phyloP scores from a whole-genome alignment of 2,113 vertebrate species.

The Apeltes quadracus region DNA sequence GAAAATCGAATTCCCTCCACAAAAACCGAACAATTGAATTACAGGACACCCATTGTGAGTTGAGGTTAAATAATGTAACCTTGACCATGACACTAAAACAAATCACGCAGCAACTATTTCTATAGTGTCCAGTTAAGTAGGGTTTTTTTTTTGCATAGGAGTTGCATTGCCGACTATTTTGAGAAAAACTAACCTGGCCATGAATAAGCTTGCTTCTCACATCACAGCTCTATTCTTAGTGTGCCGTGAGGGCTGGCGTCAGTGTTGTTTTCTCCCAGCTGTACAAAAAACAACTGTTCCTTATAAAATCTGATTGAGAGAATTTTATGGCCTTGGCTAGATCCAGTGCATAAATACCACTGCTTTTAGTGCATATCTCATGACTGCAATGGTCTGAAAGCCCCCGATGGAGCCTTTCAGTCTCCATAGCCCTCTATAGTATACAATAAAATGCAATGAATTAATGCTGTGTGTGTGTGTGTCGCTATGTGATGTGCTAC shows the following conservation, averaged over 20 bases:
- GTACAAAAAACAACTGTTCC: conserved; percentile 46
- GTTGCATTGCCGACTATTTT: background rate
- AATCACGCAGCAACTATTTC: background rate
- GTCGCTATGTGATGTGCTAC: conserved; percentile 13
- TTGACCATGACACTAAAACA: too few species aligned
- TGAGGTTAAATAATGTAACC: background rate
- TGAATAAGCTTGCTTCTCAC: conserved; percentile 43
- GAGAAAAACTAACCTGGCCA: background rate
- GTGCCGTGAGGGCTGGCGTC: conserved; percentile 46
- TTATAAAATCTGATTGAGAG: conserved; percentile 61
- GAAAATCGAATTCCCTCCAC: background rate
- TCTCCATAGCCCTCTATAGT: background rate
- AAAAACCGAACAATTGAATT: background rate
- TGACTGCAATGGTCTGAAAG: conserved; percentile 37
- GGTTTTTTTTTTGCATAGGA: background rate
- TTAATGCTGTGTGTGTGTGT: background rate
- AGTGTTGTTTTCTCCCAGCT: conserved; percentile 46
- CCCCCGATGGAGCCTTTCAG: background rate
- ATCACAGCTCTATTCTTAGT: conserved; percentile 52
- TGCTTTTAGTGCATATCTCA: conserved; percentile 37
- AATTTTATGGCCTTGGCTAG: conserved; percentile 47
- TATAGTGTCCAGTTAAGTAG: background rate
- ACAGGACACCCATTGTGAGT: background rate
- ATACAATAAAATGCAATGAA: conserved; percentile 5
- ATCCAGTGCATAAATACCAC: conserved; percentile 27